phyloP scores from a whole-genome alignment of 2,113 vertebrate genomes.

The Spermophilus dauricus region DNA sequence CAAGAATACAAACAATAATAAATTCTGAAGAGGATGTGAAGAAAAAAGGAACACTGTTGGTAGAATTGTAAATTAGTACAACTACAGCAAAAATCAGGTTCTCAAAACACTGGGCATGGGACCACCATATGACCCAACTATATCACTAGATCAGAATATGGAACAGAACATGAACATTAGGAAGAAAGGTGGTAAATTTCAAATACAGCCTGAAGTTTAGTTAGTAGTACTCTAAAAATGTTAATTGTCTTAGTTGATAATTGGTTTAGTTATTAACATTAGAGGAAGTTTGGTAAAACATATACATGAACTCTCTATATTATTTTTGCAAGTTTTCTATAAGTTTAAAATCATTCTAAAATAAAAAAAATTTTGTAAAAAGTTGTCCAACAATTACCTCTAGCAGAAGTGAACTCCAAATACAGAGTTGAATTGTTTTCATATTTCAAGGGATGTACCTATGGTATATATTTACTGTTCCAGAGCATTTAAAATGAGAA shows the following conservation, averaged over 20 bases:
- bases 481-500: neutral
- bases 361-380: neutral
- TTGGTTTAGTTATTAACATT: neutral
- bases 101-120: neutral
- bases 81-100: neutral
- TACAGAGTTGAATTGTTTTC: neutral
- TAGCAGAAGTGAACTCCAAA: slow-evolving; percentile 18
- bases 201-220: neutral
- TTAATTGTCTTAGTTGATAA: neutral
- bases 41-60: too few relatives aligned
- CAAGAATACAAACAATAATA: too few relatives aligned
- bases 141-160: neutral
- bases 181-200: neutral
- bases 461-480: neutral
- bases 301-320: neutral
- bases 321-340: neutral
- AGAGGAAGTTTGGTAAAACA: neutral
- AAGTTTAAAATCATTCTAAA: slow-evolving; percentile 33
- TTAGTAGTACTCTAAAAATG: neutral
- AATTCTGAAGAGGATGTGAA: too few relatives aligned
- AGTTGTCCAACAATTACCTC: neutral
- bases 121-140: neutral
- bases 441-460: slow-evolving; percentile 16
- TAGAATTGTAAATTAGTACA: neutral
- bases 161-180: neutral